Base-by-base conservation (phyloP, 2,113 vertebrate species). In the Chamaetylas fuelleborni region DNA sequence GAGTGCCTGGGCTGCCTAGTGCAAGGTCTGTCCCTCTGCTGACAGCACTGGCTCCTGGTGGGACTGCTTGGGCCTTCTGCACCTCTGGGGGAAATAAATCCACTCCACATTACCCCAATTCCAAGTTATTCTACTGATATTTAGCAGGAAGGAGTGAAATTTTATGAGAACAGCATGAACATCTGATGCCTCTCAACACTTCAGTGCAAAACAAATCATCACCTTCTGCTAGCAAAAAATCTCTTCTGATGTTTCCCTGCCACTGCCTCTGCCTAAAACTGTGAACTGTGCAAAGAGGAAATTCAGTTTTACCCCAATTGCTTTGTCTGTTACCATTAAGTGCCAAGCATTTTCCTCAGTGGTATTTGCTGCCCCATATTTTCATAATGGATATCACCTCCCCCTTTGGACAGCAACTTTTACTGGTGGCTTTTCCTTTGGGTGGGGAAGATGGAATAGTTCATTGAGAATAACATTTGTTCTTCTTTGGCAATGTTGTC, bases 401-500 rank as follows among this genome's bases (percentile, higher is more conserved):
- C 26, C 45, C 19, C 51, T 60, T 60, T 0, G 0, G 26, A 78
- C n/a, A 69, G 36, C 34, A 72, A 72, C 19, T 42, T 54, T 48
- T 53, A 66, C 34, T 40, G 14, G 48, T 60, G 45, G 29, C 38
- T 91, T 74, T 61, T 74, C 36, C n/a, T 72, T 65, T 86, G 73
- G 73, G 71, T 28, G 36, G 56, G 38, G n/a, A 86, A 78, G 26
- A 90, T 12, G 11, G 29, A 92, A 60, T 14, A 86, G 11, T 57
- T 88, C 19, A 66, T 4, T 61, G 48, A 61, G 29, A 92, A 76
- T 31, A 82, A 88, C 38, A 64, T 81, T 90, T 78, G 33, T 51
- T 96, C 29, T 50, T 94, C 54, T 90, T 86, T 40, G 76, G 70
- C 33, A 80, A 50, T 76, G 64, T 23, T 95, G 79, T 50, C 79